These are phyloP conservation scores for Ciconia maguari DNA, from an alignment of 2,113 vertebrate genomes.

Conservation along the genomic window DNA sequence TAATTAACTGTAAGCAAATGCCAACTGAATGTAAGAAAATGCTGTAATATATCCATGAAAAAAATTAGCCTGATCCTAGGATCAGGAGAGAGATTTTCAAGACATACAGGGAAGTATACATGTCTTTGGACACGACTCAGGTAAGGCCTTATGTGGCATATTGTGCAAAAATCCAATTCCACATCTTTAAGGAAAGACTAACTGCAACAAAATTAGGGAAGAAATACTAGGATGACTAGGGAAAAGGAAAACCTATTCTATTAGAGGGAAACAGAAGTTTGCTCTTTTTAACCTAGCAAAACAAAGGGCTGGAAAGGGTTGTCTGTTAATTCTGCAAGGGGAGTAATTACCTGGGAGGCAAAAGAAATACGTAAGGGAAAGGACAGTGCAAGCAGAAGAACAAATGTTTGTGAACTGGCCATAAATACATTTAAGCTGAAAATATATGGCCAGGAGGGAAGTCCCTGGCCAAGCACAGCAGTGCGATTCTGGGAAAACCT, in stretches of 20 bases:
- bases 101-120: background rate
- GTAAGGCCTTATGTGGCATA: background rate
- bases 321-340: background rate
- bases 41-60: background rate
- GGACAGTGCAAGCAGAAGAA: background rate
- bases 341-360: background rate
- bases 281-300: background rate
- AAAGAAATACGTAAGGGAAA: background rate
- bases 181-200: background rate
- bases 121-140: background rate
- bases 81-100: background rate
- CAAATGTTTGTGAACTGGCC: background rate
- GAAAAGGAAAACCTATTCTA: background rate
- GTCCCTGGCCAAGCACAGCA: background rate
- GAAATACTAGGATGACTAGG: background rate
- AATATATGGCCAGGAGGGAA: background rate
- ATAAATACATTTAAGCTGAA: background rate
- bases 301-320: background rate
- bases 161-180: background rate
- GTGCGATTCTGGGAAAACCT: background rate
- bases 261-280: background rate
- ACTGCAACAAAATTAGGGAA: background rate
- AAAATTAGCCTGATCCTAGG: background rate
- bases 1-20: background rate
- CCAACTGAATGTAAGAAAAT: background rate